A percentile compares a stretch with the other conserved stretches of the same genome.
Evolutionary conservation across 1,140 invertebrate species (phyloP).

Genomic region (Pseudomyrmex pallidus): DNA sequence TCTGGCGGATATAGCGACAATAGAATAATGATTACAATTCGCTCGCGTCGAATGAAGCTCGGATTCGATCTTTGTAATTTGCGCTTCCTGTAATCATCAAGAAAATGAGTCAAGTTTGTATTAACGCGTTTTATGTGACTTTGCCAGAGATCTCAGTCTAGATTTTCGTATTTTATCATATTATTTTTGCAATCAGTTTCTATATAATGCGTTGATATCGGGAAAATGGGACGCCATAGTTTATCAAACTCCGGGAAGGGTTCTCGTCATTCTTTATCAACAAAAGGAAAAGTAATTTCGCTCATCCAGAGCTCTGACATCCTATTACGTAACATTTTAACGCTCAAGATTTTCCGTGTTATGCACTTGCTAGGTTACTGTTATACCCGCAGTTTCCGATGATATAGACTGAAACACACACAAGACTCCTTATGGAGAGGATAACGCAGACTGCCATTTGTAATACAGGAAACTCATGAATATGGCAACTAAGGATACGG

Average conservation of each 20-base stretch:
- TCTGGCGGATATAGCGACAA: not conserved
- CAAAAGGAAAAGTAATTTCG: not conserved
- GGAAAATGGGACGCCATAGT: not conserved
- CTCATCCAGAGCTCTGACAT: not conserved
- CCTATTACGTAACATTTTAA: slow-evolving; percentile 8
- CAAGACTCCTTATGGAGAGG: slow-evolving; percentile 25
- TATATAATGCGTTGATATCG: not conserved
- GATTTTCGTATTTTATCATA: not conserved
- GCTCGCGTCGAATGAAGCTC: not conserved
- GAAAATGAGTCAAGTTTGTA: too few species aligned
- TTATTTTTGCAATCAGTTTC: not conserved
- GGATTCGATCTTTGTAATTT: not conserved
- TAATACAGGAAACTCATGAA: slow-evolving; percentile 18
- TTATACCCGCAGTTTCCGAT: not conserved
- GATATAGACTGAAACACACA: not conserved
- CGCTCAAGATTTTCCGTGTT: not conserved
- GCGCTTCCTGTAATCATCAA: not conserved
- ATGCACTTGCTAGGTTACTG: not conserved
- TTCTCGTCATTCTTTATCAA: not conserved
- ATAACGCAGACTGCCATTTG: slow-evolving; percentile 14
- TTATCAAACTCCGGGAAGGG: not conserved
- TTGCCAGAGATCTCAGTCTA: not conserved
- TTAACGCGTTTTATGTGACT: too few species aligned
- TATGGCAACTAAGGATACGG: slow-evolving; percentile 1
- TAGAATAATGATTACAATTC: slow-evolving; percentile 12